Evolutionary conservation across 2,113 vertebrate species (phyloP), one percentile per base, ranked within the genome.

Genomic region (Colistium nudipinnis): DNA sequence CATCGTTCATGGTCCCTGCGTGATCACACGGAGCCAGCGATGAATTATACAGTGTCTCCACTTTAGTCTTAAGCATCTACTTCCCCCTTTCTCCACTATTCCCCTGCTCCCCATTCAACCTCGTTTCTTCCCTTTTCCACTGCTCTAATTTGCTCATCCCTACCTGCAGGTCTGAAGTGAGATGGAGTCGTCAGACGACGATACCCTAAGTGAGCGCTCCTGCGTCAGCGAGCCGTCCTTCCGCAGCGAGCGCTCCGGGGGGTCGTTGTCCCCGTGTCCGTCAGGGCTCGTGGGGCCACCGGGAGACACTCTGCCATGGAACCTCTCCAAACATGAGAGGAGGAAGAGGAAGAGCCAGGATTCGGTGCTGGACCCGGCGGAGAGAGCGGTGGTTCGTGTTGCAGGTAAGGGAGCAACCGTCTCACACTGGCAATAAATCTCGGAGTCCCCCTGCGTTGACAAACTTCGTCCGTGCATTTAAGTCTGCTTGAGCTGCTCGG

Each of bases 171-270:
- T 20, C 63, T 67, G 9, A 67, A n/a, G 28, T 13, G 62, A 20
- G 67, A 99, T 99, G 97, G 97, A 97, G 89, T 98, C 96, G 55
- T 98, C 97, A 0, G 97, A 98, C 2, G 97, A 99, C 86, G 97
- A 99, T 80, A 98, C 96, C 63, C 94, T 98, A 70, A 99, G 97
- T 43, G 97, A 98, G 88, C 90, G 96, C 13, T 98, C 97, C 0
- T 97, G 94, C 81, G 88, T 94, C 76, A 98, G 96, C 0, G 97
- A 98, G 89, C 87, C 94, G 16, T 97, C 97, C 0, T 96, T 95
- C 75, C 94, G 95, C 16, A 98, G 96, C 1, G 97, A 98, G 82
- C 91, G 96, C 4, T 99, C 97, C 0, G 96, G 95, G 27, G 97
- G 96, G 55, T 98, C 96, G 49, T 86, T 98, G 71, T 98, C 97